A percentile compares a stretch with the other conserved stretches of the same genome.
Conservation (phyloP, 2,888 invertebrate species). For the Sphinx pinastri region DNA sequence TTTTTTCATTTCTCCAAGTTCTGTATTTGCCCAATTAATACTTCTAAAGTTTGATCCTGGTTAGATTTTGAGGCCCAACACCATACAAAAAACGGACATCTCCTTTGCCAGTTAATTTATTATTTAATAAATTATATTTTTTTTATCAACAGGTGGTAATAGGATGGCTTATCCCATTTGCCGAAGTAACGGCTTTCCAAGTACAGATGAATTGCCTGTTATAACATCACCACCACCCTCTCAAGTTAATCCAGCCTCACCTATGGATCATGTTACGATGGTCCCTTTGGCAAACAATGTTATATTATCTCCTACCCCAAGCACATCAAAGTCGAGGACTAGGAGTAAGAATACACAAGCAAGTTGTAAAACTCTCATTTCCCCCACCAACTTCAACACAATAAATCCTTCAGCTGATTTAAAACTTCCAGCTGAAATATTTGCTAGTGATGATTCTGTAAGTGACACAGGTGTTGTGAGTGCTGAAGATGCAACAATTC, state of each 20-base stretch:
- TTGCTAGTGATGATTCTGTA: constrained; percentile 78
- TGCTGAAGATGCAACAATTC: constrained; percentile 57
- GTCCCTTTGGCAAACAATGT: constrained; percentile 50
- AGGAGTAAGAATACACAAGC: constrained; percentile 40
- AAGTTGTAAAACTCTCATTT: constrained; percentile 50
- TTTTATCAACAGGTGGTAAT: constrained; percentile 50
- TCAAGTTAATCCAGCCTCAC: constrained; percentile 48
- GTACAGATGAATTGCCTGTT: constrained; percentile 50
- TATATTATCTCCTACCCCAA: constrained; percentile 46
- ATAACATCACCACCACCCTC: constrained; percentile 60
- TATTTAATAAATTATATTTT: constrained; percentile 16
- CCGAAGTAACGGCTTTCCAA: constrained; percentile 46
- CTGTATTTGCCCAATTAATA: no score
- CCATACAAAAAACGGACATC: no score
- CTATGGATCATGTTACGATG: constrained; percentile 44
- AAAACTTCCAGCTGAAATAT: constrained; percentile 78
- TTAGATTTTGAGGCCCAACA: no score
- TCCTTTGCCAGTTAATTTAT: not conserved
- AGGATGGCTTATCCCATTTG: constrained; percentile 54
- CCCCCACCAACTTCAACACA: constrained; percentile 60
- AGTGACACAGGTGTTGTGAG: constrained; percentile 66
- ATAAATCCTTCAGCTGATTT: constrained; percentile 72
- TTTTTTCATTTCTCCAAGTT: no score
- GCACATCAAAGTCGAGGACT: constrained; percentile 56
- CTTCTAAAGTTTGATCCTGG: no score